phyloP scores from a whole-genome alignment of 2,888 invertebrate species.

The Sinelater perroti region DNA sequence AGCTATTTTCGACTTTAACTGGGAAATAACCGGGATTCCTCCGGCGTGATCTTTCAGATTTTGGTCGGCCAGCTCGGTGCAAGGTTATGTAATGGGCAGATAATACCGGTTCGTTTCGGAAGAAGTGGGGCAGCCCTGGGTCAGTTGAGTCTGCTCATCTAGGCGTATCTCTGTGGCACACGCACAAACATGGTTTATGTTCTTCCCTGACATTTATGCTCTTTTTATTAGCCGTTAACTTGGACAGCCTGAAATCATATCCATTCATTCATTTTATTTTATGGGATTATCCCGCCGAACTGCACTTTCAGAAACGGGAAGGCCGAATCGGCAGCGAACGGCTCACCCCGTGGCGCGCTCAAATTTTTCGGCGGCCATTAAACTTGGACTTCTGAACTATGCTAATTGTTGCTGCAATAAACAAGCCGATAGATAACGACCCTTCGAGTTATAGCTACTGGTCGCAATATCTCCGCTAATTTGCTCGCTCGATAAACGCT shows the following conservation, averaged over 20 bases:
- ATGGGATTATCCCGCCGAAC: slow-evolving; percentile 34
- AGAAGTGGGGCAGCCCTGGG: slow-evolving; percentile 32
- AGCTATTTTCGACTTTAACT: too few species aligned
- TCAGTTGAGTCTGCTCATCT: slow-evolving; percentile 41
- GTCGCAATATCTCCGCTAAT: too few species aligned
- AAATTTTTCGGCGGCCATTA: slow-evolving; percentile 19
- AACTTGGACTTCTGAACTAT: slow-evolving; percentile 19
- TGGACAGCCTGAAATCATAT: slow-evolving; percentile 48
- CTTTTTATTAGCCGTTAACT: slow-evolving; percentile 59
- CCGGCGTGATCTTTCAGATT: too few species aligned
- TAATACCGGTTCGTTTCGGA: slow-evolving; percentile 27
- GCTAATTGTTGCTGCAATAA: slow-evolving; percentile 23
- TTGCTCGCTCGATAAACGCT: too few species aligned
- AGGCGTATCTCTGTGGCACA: slow-evolving; percentile 57
- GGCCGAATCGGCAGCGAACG: background rate
- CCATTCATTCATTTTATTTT: slow-evolving; percentile 39
- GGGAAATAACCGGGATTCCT: too few species aligned
- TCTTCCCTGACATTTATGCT: slow-evolving; percentile 56
- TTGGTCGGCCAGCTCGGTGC: too few species aligned
- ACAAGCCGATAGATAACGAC: slow-evolving; percentile 19
- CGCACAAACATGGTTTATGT: slow-evolving; percentile 57
- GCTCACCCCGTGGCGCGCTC: too few species aligned
- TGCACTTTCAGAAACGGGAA: slow-evolving; percentile 23
- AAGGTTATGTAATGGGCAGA: slow-evolving; percentile 17
- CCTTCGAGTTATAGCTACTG: too few species aligned